Percentiles rank a stretch among this genome's conserved stretches.
phyloP scores from a whole-genome alignment of 2,113 vertebrate genomes.

The Oryzias woworae region DNA sequence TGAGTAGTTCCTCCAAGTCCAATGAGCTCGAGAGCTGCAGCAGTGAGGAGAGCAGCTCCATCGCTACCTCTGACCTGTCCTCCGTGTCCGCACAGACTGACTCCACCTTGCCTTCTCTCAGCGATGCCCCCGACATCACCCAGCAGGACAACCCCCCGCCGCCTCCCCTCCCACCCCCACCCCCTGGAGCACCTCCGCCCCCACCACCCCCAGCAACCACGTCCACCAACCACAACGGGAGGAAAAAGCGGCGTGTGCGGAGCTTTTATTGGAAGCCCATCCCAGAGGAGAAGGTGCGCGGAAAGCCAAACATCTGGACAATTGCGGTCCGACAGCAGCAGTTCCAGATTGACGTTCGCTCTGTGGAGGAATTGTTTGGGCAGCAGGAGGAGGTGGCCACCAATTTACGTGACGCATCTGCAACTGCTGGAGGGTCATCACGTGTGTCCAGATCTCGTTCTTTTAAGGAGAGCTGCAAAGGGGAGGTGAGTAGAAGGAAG shows the following conservation, averaged over 20 bases:
- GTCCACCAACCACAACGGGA: constrained; percentile 70
- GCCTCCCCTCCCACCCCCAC: constrained; percentile 50
- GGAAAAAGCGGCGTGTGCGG: constrained; percentile 88
- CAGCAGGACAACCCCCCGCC: constrained; percentile 37
- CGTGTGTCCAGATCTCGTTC: constrained; percentile 74
- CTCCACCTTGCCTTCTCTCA: constrained; percentile 17
- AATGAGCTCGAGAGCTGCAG: constrained; percentile 86
- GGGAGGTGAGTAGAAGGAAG: constrained; percentile 83
- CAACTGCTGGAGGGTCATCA: constrained; percentile 6
- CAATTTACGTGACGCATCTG: constrained; percentile 21
- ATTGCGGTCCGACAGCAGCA: constrained; percentile 85
- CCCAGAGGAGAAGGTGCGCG: constrained; percentile 93
- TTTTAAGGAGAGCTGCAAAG: constrained; percentile 85
- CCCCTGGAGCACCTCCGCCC: constrained; percentile 73
- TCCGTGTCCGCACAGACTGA: constrained; percentile 46
- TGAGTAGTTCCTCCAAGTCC: constrained; percentile 86
- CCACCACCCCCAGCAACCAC: constrained; percentile 61
- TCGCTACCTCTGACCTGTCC: constrained; percentile 57
- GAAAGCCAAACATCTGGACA: constrained; percentile 97
- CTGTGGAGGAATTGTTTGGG: constrained; percentile 94
- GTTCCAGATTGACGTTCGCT: constrained; percentile 92
- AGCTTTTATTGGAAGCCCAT: constrained; percentile 99
- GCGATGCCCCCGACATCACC: constrained; percentile 47
- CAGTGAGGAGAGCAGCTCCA: constrained; percentile 64
- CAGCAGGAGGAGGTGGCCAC: constrained; percentile 84